Evolutionary conservation across 1,140 invertebrate genomes (phyloP), one percentile per base, ranked within the genome.

Genomic region (Aporrectodea caliginosa): DNA sequence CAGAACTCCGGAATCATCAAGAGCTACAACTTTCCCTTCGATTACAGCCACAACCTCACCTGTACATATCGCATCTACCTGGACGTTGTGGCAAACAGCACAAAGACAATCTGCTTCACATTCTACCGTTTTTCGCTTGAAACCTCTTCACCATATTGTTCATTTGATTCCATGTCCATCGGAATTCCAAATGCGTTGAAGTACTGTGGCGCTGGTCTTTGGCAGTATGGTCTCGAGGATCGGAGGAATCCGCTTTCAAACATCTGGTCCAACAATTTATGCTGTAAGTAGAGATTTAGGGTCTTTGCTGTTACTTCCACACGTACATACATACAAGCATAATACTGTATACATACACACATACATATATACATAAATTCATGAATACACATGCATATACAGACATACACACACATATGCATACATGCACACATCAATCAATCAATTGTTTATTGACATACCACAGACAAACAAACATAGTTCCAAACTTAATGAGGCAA

Each of bases 221-320:
- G 79, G 79, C 74, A 77, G 33, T 77, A 77, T 35, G 79, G 79
- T 14, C 34, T 71, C 16, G 31, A 76, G 16, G 68, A 72, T 29
- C 34, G 35, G 16, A 77, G n/a, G 22, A 77, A 72, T 69, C 30
- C 14, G 30, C 27, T 34, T 12, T 77, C 79, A 16, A 80, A 43
- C 58, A 69, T 80, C 58, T 80, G 75, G 75, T 77, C 75, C 32
- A 70, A 35, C 1, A 73, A 71, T 29, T 80, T 80, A 34, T 80
- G 79, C 79, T 80, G 79, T 80, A 29, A 80, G 79, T 80, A 34
- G n/a, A 22, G 34, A 16, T 79, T 74, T 71, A n/a, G n/a, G n/a
- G n/a, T n/a, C n/a, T n/a, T n/a, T n/a, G n/a, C n/a, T n/a, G n/a
- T n/a, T n/a, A n/a, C n/a, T n/a, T n/a, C n/a, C n/a, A n/a, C n/a